Evolutionary conservation across 64 coral and sea anemone species (phyloP), one percentile per base, ranked within the genome.

Genomic region (Acropora yongei): DNA sequence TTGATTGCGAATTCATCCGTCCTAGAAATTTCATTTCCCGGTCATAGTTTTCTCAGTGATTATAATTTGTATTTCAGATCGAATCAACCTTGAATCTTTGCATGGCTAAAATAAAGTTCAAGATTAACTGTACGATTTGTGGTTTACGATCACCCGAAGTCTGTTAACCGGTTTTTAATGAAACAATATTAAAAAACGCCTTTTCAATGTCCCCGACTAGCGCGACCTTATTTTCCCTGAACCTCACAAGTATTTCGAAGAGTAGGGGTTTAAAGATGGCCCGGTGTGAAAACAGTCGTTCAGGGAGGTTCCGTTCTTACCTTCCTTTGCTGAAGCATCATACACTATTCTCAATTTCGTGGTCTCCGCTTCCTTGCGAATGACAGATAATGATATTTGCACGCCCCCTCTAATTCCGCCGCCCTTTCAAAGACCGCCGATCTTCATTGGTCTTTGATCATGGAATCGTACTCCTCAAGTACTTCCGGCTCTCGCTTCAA

Each of bases 301-400:
- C 4, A 87, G 44, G 1, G 86, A 63, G 18, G 68, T 57, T 2
- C 44, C 40, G 6, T 45, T 80, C 49, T 55, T 55, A 5, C 4
- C 9, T 55, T 55, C 51, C 9, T 55, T 55, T 55, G 89, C 42
- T 4, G 76, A 80, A 11, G 89, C 65, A 61, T 90, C 60, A 51
- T 90, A 90, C 0, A 90, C 78, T 1, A 90, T 76, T 74, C 89
- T 49, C n/a, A 90, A 9, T 65, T 90, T 90, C 11, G 88, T 90
- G 44, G 88, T 55, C 9, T 55, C 51, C 9, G 51, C 51, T 5
- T 80, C 41, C 20, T 14, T 80, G 5, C 78, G 55, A 68, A 90
- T 82, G 7, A 90, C 78, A 81, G 74, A 72, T 90, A 90, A 75
- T 81, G 89, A 1, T 82, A 47, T 20, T 55, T 80, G 0, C 51